These are phyloP conservation scores for Helleia helle DNA, from an alignment of 2,888 invertebrate species.

Conservation along the genomic window DNA sequence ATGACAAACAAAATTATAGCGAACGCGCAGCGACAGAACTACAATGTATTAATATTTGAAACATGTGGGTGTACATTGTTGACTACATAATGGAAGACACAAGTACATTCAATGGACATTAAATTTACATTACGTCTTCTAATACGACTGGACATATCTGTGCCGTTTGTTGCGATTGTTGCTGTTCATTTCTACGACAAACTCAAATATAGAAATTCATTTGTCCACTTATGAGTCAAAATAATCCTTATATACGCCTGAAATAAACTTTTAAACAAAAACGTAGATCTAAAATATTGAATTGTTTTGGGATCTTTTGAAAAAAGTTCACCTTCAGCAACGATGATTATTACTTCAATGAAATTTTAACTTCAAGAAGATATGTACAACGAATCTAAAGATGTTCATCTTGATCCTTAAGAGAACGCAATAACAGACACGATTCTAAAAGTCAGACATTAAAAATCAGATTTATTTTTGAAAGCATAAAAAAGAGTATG, in stretches of 20 bases:
- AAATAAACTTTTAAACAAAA: too few relatives aligned
- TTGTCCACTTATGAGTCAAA: too few relatives aligned
- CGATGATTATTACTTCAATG: too few relatives aligned
- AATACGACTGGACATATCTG: conserved; percentile 1
- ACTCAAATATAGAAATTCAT: not conserved
- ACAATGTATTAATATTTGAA: conserved; percentile 35
- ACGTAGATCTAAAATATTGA: too few relatives aligned
- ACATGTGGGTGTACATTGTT: conserved; percentile 29
- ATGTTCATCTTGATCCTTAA: too few relatives aligned
- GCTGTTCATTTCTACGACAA: not conserved
- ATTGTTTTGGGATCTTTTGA: too few relatives aligned
- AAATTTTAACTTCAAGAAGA: too few relatives aligned
- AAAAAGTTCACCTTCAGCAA: too few relatives aligned
- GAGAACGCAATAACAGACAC: not conserved
- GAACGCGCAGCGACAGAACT: conserved; percentile 26
- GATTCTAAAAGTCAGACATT: not conserved
- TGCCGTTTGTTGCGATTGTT: not conserved
- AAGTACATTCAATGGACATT: not conserved
- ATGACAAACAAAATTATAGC: conserved; percentile 42
- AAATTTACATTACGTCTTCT: not conserved
- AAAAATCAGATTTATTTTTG: conserved; percentile 4
- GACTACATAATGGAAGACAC: conserved; percentile 17
- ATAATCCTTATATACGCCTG: too few relatives aligned
- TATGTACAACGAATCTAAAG: too few relatives aligned
- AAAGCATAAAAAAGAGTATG: conserved; percentile 7